Conservation (phyloP, 2,888 invertebrate species). For the Meandrusa payeni region DNA sequence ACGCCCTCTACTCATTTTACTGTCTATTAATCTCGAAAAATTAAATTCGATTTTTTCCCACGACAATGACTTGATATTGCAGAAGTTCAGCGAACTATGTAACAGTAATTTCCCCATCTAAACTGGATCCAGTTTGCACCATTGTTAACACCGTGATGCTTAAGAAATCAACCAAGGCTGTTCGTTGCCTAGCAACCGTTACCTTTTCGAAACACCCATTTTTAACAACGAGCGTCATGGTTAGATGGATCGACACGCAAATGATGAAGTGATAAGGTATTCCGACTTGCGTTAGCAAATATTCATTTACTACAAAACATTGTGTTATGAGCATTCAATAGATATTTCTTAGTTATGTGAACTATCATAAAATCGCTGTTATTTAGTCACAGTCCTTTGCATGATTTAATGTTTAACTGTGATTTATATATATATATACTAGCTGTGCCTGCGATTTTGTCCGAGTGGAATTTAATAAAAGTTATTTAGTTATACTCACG, state of each 20-base stretch:
- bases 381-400: too few species aligned
- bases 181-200: constrained; percentile 6
- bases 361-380: too few species aligned
- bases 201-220: constrained; percentile 12
- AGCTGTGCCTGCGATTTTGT: too few species aligned
- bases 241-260: constrained; percentile 10
- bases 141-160: constrained; percentile 20
- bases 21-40: not conserved
- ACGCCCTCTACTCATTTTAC: too few species aligned
- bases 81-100: constrained; percentile 21
- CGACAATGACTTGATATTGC: constrained; percentile 10
- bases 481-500: too few species aligned
- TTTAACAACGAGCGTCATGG: constrained; percentile 14
- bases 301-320: too few species aligned
- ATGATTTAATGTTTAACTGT: too few species aligned
- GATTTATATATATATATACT: too few species aligned
- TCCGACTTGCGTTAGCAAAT: not conserved
- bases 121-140: constrained; percentile 19
- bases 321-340: too few species aligned
- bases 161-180: constrained; percentile 23
- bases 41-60: constrained; percentile 1
- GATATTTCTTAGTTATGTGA: too few species aligned
- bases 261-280: constrained; percentile 1
- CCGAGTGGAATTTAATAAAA: too few species aligned
- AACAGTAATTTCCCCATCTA: constrained; percentile 18